Conservation (phyloP, 1,140 invertebrate species). For the Drosophila triauraria region DNA sequence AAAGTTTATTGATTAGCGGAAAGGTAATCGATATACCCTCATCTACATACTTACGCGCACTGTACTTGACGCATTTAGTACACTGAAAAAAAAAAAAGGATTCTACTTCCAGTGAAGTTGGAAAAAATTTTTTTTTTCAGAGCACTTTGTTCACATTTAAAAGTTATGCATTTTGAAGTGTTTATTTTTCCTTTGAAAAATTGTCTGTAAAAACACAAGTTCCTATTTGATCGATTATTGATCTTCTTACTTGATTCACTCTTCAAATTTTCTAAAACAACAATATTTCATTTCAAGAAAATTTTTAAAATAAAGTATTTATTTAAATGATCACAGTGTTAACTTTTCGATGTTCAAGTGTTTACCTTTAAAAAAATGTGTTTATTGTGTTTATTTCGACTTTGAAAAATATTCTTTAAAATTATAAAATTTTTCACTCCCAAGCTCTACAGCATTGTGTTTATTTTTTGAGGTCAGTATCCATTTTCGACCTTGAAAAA, state of each 20-base stretch:
- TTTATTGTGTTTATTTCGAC: neutral
- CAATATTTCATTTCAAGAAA: neutral
- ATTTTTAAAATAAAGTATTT: neutral
- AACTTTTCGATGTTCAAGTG: too few relatives aligned
- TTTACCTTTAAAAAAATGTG: too few relatives aligned
- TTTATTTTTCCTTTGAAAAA: neutral
- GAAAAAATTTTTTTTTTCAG: neutral
- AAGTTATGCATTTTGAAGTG: neutral
- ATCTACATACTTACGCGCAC: slow-evolving; percentile 1
- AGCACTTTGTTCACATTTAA: neutral
- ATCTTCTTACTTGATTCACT: neutral
- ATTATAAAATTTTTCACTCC: neutral
- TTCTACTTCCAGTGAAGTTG: neutral
- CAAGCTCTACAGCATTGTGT: neutral
- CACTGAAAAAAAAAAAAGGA: neutral
- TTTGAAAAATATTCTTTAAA: neutral
- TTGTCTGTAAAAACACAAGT: neutral
- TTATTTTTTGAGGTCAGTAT: neutral
- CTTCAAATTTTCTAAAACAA: neutral
- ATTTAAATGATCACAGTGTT: neutral
- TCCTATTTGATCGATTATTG: neutral
- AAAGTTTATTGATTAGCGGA: slow-evolving; percentile 60
- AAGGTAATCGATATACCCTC: slow-evolving; percentile 18
- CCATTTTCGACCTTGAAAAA: neutral
- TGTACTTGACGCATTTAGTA: slow-evolving; percentile 25